phyloP scores from a whole-genome alignment of 1,140 invertebrate species.

The Zaprionus davidi region DNA sequence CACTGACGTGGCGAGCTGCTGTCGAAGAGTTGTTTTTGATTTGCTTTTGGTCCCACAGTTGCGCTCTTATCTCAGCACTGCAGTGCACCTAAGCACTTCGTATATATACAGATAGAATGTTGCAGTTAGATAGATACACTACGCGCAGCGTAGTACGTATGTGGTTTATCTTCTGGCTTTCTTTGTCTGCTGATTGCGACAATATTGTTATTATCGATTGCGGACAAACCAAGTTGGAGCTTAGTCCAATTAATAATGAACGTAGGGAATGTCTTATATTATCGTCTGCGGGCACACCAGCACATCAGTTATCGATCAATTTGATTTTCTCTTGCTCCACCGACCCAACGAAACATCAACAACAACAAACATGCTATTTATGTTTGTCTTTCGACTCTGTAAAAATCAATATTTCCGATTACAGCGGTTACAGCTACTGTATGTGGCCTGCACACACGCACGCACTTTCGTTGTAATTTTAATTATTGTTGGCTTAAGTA shows the following conservation, averaged over 20 bases:
- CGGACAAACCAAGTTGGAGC: not conserved
- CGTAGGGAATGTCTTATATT: not conserved
- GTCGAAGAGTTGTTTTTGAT: constrained; percentile 1
- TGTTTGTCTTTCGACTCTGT: constrained; percentile 8
- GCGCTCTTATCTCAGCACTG: constrained; percentile 23
- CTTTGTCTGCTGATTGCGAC: constrained; percentile 33
- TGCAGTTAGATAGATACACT: constrained; percentile 1
- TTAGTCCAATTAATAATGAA: not conserved
- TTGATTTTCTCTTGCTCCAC: constrained; percentile 16
- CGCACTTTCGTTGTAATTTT: constrained; percentile 4
- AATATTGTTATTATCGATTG: constrained; percentile 35
- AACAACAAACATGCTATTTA: constrained; percentile 32
- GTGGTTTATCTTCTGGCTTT: constrained; percentile 15
- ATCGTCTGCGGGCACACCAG: not conserved
- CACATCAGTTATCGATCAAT: constrained; percentile 15
- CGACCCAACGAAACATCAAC: constrained; percentile 19
- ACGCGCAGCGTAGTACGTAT: constrained; percentile 3
- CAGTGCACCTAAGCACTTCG: not conserved
- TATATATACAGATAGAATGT: not conserved
- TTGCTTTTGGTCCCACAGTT: not conserved
- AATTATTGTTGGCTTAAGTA: not conserved
- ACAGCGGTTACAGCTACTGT: not conserved
- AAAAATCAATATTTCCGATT: constrained; percentile 39
- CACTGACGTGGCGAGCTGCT: constrained; percentile 72
- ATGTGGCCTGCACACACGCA: not conserved